Base-by-base conservation (phyloP, 2,113 vertebrate genomes). In the Nyctereutes procyonoides region DNA sequence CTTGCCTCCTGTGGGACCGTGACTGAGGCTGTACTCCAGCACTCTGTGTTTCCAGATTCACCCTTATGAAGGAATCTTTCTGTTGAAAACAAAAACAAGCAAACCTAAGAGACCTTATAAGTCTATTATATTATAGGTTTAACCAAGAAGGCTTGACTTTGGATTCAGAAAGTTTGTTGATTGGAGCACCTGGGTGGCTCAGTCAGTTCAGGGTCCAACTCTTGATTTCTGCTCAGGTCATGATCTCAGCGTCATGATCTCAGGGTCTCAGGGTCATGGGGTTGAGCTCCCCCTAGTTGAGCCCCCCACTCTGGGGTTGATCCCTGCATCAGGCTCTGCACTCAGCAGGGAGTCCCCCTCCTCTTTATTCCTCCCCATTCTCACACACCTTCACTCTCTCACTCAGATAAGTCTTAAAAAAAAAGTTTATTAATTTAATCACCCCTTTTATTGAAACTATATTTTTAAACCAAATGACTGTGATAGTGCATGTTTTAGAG, bases 91-190 rank as follows among this genome's bases (percentile, higher is more conserved):
- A 26, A 43, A 13, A 74, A 38, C 11, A 74, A 76, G 38, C 55
- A 89, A 96, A 84, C n/a, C 28, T n/a, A 58, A 30, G 28, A 79
- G 69, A 71, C 67, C 84, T 73, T n/a, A 28, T 48, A 77, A 51
- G 26, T 51, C 28, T 77, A 51, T 77, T 51, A 48, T 56, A 82
- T 69, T n/a, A 22, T 48, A 32, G 53, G 20, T 69, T 93, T 90
- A 84, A 55, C 74, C 62, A 85, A 74, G 24, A 81, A 7, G 20
- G 4, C 38, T 83, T 73, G 93, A 91, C 43, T 60, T 15, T 69
- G 62, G 28, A 38, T 94, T 85, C 80, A 69, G 53, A 92, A 97
- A 76, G 20, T 55, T 73, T 88, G 30, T 35, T 79, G 67, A 80
- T 69, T 69, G 48, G 17, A 43, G 67, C 32, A 20, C 17, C 67